phyloP scores from a whole-genome alignment of 2,797 vertebrate species.

The Neosilurus mollespiculum region DNA sequence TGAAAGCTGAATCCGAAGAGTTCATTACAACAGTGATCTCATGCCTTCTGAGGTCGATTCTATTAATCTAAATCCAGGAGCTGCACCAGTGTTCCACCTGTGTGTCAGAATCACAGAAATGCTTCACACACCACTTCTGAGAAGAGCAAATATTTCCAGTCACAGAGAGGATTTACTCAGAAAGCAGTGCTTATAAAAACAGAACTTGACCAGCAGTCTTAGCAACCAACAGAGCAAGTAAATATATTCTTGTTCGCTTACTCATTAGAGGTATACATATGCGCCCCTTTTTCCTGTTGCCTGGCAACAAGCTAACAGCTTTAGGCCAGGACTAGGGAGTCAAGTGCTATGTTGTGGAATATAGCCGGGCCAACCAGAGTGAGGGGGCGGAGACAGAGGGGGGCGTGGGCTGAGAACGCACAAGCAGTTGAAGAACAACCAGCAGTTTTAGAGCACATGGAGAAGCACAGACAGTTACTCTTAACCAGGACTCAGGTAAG shows the following conservation, averaged over 20 bases:
- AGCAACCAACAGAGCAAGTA: slow-evolving; percentile 22
- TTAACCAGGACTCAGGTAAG: slow-evolving; percentile 16
- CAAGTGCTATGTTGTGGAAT: neutral
- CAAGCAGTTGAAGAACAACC: neutral
- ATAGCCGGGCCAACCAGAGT: neutral
- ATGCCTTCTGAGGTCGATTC: neutral
- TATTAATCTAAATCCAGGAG: neutral
- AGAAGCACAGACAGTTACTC: neutral
- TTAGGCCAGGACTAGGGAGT: neutral
- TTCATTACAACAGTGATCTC: neutral
- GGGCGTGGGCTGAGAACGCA: neutral
- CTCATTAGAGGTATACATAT: slow-evolving; percentile 21
- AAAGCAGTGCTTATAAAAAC: neutral
- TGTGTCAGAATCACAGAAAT: neutral
- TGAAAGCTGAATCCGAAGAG: neutral
- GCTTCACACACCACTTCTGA: neutral
- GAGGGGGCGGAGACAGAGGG: neutral
- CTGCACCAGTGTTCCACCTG: neutral
- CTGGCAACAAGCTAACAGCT: slow-evolving; percentile 33
- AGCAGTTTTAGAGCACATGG: slow-evolving; percentile 14
- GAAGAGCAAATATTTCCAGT: slow-evolving; percentile 17
- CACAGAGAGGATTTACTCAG: neutral
- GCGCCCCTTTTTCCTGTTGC: neutral
- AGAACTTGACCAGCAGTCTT: neutral
- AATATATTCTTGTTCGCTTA: slow-evolving; percentile 23